Evolutionary conservation across 2,888 invertebrate genomes (phyloP), one percentile per base, ranked within the genome.

Genomic region (Ormia ochracea): DNA sequence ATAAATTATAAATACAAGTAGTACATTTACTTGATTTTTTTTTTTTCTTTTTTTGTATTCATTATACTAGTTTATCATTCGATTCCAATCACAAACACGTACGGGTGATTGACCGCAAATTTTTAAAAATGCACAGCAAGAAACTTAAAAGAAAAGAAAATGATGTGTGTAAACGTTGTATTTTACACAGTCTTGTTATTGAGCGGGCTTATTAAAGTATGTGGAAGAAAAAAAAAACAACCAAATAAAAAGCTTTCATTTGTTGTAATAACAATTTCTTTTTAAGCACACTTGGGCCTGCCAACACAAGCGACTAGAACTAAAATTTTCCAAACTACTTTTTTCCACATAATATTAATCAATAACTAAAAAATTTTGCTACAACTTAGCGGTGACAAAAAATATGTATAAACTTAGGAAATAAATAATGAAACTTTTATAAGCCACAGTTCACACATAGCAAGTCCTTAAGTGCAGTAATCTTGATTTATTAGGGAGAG

Each of bases 21-120:
- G 43, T 28, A 12, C 14, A 52, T 61, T 61, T 26, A 14, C 45
- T 45, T 54, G 17, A 66, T 65, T 61, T 54, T 5, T 9, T 10
- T 36, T 59, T 52, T 50, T 31, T 28, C 43, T 31, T 54, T 12
- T 77, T 19, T 23, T 77, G n/a, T 23, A 17, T 78, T 43, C 52
- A 61, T 70, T 56, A 26, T n/a, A 38, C 69, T 45, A 52, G 59
- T 63, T 58, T 58, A 79, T 52, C 79, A 52, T 19, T 73, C 21
- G 61, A 50, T 43, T 68, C 56, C 76, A 68, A 80, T 80, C 76
- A 80, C 63, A 63, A 50, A 73, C 80, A 80, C 80, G 80, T 80
- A 68, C 72, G 76, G 80, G 80, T 80, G 80, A 80, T 76, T 80
- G 80, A 80, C 80, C 80, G 76, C 72, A 80, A 76, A 80, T 61